Evolutionary conservation across 2,113 vertebrate genomes (phyloP).

Genomic region (Etheostoma spectabile): DNA sequence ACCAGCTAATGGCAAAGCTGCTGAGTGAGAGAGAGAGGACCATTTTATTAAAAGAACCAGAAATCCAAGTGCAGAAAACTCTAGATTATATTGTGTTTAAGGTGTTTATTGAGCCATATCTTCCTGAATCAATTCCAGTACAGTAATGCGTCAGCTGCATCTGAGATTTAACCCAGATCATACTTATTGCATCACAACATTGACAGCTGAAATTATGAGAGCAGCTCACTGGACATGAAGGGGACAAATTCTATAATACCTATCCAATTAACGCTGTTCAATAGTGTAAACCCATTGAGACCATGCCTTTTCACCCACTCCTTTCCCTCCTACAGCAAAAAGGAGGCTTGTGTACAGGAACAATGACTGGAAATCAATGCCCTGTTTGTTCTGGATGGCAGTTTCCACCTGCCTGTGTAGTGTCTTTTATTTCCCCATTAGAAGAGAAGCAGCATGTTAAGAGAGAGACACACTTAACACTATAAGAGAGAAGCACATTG

Average conservation of each 20-base stretch:
- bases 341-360: not conserved
- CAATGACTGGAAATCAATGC: constrained; percentile 69
- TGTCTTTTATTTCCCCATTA: constrained; percentile 31
- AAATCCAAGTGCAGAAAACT: constrained; percentile 2
- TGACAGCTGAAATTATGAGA: constrained; percentile 1
- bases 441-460: constrained; percentile 17
- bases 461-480: not conserved
- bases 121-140: constrained; percentile 10
- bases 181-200: not conserved
- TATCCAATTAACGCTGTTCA: constrained; percentile 64
- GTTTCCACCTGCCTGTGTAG: constrained; percentile 42
- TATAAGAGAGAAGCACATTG: constrained; percentile 13
- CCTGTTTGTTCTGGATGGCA: constrained; percentile 52
- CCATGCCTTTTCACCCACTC: not conserved
- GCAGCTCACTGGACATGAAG: constrained; percentile 18
- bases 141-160: not conserved
- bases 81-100: not conserved
- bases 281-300: constrained; percentile 51
- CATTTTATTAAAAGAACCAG: not conserved
- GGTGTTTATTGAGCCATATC: not conserved
- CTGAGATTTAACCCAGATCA: constrained; percentile 11
- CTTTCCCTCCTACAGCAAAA: constrained; percentile 4
- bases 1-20: constrained; percentile 31
- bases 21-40: not conserved
- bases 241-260: constrained; percentile 39